Base-by-base conservation (phyloP, 2,888 invertebrate species). In the Sericinus montela region DNA sequence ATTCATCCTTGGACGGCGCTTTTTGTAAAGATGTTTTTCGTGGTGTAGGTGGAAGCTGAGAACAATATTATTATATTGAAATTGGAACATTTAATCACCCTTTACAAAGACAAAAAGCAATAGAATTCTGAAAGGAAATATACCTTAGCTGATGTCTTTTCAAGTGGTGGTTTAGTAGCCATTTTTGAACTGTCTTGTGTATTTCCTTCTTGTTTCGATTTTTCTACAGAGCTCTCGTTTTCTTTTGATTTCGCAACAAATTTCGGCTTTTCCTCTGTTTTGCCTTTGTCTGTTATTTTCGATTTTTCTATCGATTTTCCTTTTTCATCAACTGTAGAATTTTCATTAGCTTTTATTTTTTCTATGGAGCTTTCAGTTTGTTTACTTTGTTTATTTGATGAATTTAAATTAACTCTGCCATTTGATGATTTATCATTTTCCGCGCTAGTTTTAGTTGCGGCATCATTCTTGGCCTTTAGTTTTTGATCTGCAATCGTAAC, bases 161-260 rank as follows among this genome's bases (percentile, higher is more conserved):
- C 86, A 30, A 80, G 48, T 0, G 84, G 87, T 51, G 89, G 88
- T 65, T 88, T 89, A 0, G 88, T 84, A 10, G 87, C 81, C 87
- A 88, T 87, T 59, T 78, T 80, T 19, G 71, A 45, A 56, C 72
- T 72, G 11, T 80, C 80, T 59, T 66, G 25, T 3, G 19, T 15
- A 23, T 77, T 80, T 38, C 67, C 72, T 56, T 66, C 61, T 52
- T 51, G 52, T 58, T 67, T 65, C 4, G 59, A 30, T 54, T 69
- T 55, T 55, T 62, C 63, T 47, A 69, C 62, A 62, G 57, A 35
- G 56, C 40, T 63, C n/a, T 57, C 40, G 54, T 69, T 39, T 48
- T 28, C 50, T 54, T 43, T 53, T 48, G 60, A 30, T 53, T 69
- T 55, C 53, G 62, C 63, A 45, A 68, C 62, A 63, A 57, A 35